Evolutionary conservation across 2,797 vertebrate species (phyloP).

Genomic region (Bradypus variegatus): DNA sequence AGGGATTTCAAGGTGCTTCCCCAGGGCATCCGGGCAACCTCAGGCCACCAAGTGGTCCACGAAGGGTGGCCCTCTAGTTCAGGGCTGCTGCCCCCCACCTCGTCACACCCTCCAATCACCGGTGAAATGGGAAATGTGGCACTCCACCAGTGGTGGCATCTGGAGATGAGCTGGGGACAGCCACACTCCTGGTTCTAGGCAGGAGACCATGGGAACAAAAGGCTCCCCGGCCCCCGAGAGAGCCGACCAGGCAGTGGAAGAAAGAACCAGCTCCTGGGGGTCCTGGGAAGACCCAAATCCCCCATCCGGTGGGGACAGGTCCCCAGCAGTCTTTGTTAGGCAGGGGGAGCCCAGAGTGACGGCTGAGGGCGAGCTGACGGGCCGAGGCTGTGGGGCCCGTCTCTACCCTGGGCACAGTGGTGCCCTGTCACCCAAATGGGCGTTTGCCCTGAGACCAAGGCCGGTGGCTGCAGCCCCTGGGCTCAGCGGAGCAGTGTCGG

Average conservation of each 20-base stretch:
- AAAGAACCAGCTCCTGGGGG: not conserved
- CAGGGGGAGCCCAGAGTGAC: not conserved
- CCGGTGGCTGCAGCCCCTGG: not conserved
- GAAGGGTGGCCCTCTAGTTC: not conserved
- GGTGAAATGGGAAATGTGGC: not conserved
- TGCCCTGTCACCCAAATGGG: no score
- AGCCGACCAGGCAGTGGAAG: not conserved
- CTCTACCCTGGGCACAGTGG: no score
- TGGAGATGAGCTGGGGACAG: not conserved
- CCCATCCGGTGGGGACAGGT: not conserved
- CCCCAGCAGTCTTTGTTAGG: no score
- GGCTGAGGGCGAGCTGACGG: not conserved
- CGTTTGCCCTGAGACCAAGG: not conserved
- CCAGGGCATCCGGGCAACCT: not conserved
- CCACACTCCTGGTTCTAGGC: not conserved
- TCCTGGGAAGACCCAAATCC: rapidly evolving
- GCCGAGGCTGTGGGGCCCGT: no score
- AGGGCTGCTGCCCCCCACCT: not conserved
- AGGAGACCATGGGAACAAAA: not conserved
- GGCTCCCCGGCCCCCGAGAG: rapidly evolving
- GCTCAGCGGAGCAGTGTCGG: not conserved
- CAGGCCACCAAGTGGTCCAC: not conserved
- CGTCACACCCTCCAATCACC: not conserved
- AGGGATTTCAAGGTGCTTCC: no score
- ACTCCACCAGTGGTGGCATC: not conserved